Evolutionary conservation across 1,140 invertebrate species (phyloP), one percentile per base, ranked within the genome.

Genomic region (Neodiprion pinetum): DNA sequence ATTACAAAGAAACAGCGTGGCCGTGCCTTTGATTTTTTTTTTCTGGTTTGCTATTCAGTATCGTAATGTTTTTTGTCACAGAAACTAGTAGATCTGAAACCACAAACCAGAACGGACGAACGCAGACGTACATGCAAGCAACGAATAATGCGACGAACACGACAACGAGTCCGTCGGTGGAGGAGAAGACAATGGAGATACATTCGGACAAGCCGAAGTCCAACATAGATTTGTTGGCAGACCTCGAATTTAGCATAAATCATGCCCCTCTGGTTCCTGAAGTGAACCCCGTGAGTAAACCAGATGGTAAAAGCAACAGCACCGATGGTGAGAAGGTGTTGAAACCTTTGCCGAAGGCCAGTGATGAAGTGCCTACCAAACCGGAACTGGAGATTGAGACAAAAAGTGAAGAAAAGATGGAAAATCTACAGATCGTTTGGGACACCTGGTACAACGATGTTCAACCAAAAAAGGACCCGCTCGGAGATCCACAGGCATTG

Each of bases 191-290:
- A 4, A 40, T 40, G 5, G 28, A 40, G 28, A 17, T 12, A 49
- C 17, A 61, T 8, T 10, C n/a, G 14, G n/a, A 75, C 76, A 49
- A 78, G 78, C 69, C 50, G 40, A 89, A 89, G 83, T 90, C 93
- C 1, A 93, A 94, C 78, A 91, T 96, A 49, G 95, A 96, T 87
- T 87, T 96, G 49, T 83, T 96, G 1, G 92, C 94, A 1, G 95
- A 93, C 70, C 90, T 96, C 21, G 95, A 96, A 82, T 93, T 95
- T 74, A 90, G 91, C 75, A 90, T 95, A 70, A 91, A 92, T 85
- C 90, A 94, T 84, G 91, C 92, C 76, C 91, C 94, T 69, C 83
- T 94, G 40, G 89, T 91, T 73, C 93, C 93, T 0, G 90, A 93
- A 83, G 90, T 88, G 67, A 80, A 79, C 14, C 74, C 78, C 40